Evolutionary conservation across 2,797 vertebrate species (phyloP).

Genomic region (Eulemur mongoz): DNA sequence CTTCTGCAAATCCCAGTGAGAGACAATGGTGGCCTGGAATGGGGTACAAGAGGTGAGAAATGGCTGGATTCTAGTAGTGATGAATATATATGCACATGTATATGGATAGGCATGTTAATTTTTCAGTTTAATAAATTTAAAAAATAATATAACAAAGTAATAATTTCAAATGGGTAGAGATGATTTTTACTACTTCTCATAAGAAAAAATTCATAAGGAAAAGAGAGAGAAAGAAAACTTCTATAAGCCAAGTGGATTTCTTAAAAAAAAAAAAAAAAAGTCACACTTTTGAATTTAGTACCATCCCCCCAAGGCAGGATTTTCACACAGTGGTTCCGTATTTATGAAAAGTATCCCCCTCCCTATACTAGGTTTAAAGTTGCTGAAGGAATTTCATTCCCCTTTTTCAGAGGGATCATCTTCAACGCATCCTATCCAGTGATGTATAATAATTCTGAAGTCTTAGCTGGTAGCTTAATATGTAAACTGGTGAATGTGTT

Average conservation of each 20-base stretch:
- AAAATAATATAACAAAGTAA: neutral
- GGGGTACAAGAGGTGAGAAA: neutral
- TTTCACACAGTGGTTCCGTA: neutral
- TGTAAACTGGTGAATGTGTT: neutral
- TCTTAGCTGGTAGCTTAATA: neutral
- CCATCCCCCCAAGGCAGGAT: neutral
- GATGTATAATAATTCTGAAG: neutral
- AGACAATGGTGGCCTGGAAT: neutral
- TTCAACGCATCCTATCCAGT: neutral
- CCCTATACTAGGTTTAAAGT: neutral
- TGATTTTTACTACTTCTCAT: neutral
- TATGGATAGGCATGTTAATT: neutral
- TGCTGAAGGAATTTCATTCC: neutral
- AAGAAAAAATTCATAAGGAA: neutral
- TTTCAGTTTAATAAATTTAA: neutral
- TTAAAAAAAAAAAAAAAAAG: neutral
- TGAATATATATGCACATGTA: neutral
- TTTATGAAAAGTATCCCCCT: neutral
- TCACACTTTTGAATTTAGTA: neutral
- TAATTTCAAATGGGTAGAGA: neutral
- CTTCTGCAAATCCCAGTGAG: neutral
- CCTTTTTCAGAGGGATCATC: neutral
- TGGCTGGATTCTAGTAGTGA: neutral
- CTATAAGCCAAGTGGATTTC: neutral
- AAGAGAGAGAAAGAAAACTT: neutral